These are phyloP conservation scores for Leptopilina myrica DNA, from an alignment of 2,888 invertebrate genomes.

Conservation along the genomic window DNA sequence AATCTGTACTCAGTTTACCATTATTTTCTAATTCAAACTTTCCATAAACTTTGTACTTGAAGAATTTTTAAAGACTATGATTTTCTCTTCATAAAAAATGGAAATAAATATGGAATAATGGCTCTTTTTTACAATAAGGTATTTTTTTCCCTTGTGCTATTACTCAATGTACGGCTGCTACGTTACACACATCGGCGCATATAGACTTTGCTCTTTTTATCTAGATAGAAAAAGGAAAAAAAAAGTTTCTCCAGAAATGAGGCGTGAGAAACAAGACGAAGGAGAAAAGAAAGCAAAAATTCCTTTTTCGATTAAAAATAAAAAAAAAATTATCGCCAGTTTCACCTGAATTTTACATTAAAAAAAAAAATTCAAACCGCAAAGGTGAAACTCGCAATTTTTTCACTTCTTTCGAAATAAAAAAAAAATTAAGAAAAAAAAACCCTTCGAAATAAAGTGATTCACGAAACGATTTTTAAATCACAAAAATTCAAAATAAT, in stretches of 20 bases:
- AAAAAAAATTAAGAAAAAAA: neutral
- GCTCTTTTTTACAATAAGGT: conserved; percentile 51
- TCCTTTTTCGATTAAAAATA: neutral
- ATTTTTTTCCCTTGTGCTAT: conserved; percentile 58
- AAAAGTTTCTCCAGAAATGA: conserved; percentile 21
- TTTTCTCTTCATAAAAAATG: conserved; percentile 38
- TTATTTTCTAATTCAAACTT: neutral
- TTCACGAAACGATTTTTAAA: conserved; percentile 22
- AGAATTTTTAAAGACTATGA: conserved; percentile 16
- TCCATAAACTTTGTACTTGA: conserved; percentile 36
- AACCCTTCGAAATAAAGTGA: neutral
- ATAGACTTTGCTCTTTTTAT: conserved; percentile 32
- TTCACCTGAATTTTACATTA: conserved; percentile 24
- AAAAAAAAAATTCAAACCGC: neutral
- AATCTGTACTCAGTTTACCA: too few relatives aligned
- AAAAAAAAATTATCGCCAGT: conserved; percentile 41
- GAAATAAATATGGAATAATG: conserved; percentile 40
- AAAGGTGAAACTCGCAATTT: conserved; percentile 30
- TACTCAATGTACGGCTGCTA: conserved; percentile 56
- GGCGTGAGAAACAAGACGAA: neutral
- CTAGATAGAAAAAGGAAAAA: neutral
- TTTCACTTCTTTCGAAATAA: conserved; percentile 20
- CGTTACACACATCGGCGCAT: conserved; percentile 45
- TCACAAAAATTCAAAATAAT: conserved; percentile 10
- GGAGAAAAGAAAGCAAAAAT: neutral